Base-by-base conservation (phyloP, 2,888 invertebrate genomes). In the Lycocerus yunnanus region DNA sequence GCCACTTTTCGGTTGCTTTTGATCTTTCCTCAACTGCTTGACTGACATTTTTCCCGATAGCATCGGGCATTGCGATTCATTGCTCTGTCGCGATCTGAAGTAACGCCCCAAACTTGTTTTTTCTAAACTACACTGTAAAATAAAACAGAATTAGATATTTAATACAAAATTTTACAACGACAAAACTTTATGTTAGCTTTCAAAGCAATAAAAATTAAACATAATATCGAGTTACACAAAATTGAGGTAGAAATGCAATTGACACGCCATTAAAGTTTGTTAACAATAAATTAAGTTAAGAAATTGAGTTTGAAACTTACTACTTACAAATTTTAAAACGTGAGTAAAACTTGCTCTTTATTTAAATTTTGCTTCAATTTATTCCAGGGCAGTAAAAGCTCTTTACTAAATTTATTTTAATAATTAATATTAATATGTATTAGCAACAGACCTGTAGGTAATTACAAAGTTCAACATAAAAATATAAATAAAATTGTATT, bases 21-120 rank as follows among this genome's bases (percentile, higher is more conserved):
- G 86, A 82, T 80, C 86, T 81, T 84, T 87, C 84, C 66, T 84
- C 80, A 69, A 83, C 82, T 75, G 88, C 86, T 83, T 82, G 66
- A 80, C 77, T 21, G 81, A 78, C 60, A 78, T 78, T 69, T 80
- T 81, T 58, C 76, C 77, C 20, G 90, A 89, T 72, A 92, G 85
- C 92, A 93, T 93, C 11, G 93, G 93, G 79, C 92, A 93, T 83
- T 93, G 93, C 9, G 93, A 93, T 87, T 93, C 93, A 88, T 93
- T 93, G 81, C 93, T 93, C 81, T 92, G 92, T 27, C 93, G 88
- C 20, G 91, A 90, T 78, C 89, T 87, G 84, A 93, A 93, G 84
- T 93, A 92, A 78, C 92, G 89, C 10, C 92, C 92, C 70, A 91
- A 88, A 1, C 88, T 87, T 80, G 89, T 89, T 85, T 90, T 91